Evolutionary conservation across 37 sponge, comb jelly and placozoan species (phyloP).

Genomic region (Petrosia ficiformis): DNA sequence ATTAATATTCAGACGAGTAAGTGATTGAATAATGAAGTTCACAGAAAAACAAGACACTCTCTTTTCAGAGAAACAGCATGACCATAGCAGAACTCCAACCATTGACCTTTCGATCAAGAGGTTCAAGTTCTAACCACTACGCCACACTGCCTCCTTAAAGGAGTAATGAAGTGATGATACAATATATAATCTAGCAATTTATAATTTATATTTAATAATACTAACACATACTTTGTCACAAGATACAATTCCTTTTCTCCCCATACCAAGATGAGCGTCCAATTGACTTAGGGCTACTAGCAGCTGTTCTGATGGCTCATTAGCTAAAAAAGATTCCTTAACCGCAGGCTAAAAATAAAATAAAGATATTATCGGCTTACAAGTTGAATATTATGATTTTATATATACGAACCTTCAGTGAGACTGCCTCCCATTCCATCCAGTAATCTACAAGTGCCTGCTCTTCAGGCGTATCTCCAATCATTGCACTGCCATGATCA

Average conservation of each 20-base stretch:
- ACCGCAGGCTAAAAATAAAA: conserved; percentile 4
- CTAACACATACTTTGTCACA: background rate
- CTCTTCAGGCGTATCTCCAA: conserved; percentile 7
- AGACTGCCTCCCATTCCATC: conserved; percentile 52
- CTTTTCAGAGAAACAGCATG: too few relatives aligned
- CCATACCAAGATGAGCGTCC: conserved; percentile 34
- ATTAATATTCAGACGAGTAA: too few relatives aligned
- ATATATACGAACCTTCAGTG: conserved; percentile 45
- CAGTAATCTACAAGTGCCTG: conserved; percentile 51
- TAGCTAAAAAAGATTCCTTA: background rate
- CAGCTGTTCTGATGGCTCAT: conserved; percentile 16
- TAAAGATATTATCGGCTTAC: background rate
- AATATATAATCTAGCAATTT: too few relatives aligned
- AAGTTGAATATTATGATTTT: background rate
- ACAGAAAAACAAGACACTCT: too few relatives aligned
- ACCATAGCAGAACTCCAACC: too few relatives aligned
- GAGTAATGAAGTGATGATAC: too few relatives aligned
- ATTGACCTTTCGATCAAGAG: too few relatives aligned
- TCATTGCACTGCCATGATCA: background rate
- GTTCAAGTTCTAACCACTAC: too few relatives aligned
- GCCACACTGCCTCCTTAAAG: too few relatives aligned
- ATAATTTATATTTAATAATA: too few relatives aligned
- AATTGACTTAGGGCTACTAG: conserved; percentile 32
- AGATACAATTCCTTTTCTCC: background rate
- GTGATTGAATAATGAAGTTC: too few relatives aligned